Evolutionary conservation across 1,140 invertebrate genomes (phyloP).

Genomic region (Drosophila sp.): DNA sequence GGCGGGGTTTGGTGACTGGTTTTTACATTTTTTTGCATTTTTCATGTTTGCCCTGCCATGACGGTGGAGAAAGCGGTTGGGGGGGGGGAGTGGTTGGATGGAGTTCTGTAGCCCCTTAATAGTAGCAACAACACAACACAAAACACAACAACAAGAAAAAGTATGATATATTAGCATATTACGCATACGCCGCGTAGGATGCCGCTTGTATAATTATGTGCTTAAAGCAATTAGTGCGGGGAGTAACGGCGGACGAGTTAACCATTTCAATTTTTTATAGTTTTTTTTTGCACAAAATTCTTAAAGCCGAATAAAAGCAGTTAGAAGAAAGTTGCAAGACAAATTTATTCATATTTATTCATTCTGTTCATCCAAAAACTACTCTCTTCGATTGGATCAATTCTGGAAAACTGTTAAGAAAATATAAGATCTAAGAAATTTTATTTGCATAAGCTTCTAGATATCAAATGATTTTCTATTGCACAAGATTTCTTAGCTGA

Average conservation of each 20-base stretch:
- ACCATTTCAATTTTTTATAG: conserved; percentile 13
- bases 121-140: conserved; percentile 1
- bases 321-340: no score
- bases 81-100: background rate
- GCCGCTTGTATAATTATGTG: conserved; percentile 69
- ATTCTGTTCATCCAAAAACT: no score
- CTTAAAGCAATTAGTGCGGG: conserved; percentile 68
- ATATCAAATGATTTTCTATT: no score
- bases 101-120: background rate
- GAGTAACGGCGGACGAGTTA: conserved; percentile 35
- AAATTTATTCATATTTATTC: no score
- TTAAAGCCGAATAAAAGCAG: background rate
- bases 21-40: conserved; percentile 62
- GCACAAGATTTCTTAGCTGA: no score
- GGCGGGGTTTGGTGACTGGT: conserved; percentile 51
- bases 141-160: conserved; percentile 51
- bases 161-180: conserved; percentile 74
- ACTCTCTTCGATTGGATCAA: no score
- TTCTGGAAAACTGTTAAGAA: no score
- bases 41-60: conserved; percentile 70
- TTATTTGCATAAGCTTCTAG: no score
- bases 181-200: conserved; percentile 64
- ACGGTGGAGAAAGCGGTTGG: conserved; percentile 26
- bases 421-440: no score
- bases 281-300: background rate